Evolutionary conservation across 2,113 vertebrate genomes (phyloP).

Genomic region (Pomatorhinus ruficollis): DNA sequence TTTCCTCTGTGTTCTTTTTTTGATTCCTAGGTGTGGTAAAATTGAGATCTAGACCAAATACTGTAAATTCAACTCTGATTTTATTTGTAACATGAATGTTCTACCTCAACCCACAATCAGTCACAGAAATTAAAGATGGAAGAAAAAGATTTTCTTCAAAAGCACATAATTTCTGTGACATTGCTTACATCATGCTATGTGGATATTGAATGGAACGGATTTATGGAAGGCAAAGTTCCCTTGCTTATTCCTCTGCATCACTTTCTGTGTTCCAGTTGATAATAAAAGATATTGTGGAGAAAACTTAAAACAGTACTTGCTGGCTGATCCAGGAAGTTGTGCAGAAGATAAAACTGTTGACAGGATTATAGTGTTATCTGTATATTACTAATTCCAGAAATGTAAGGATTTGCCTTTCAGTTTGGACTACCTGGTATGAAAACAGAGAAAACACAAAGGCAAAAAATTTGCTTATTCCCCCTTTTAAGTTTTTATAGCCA

Average conservation of each 20-base stretch:
- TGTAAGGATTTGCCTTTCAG: background rate
- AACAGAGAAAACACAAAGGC: background rate
- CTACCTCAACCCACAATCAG: background rate
- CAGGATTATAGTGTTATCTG: background rate
- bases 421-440: background rate
- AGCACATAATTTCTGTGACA: background rate
- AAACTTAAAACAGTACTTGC: background rate
- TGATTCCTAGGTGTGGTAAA: background rate
- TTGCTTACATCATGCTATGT: background rate
- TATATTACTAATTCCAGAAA: background rate
- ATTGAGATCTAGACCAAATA: background rate
- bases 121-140: background rate
- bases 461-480: background rate
- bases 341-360: background rate
- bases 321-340: background rate
- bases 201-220: background rate
- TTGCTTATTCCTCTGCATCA: background rate
- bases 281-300: background rate
- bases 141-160: background rate
- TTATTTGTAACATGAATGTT: background rate
- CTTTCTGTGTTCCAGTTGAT: background rate
- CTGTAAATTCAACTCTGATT: background rate
- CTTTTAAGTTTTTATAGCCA: background rate
- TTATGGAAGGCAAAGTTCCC: background rate
- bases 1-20: background rate